Conservation (phyloP, 2,888 invertebrate species). For the Leptinotarsa rubiginosa region DNA sequence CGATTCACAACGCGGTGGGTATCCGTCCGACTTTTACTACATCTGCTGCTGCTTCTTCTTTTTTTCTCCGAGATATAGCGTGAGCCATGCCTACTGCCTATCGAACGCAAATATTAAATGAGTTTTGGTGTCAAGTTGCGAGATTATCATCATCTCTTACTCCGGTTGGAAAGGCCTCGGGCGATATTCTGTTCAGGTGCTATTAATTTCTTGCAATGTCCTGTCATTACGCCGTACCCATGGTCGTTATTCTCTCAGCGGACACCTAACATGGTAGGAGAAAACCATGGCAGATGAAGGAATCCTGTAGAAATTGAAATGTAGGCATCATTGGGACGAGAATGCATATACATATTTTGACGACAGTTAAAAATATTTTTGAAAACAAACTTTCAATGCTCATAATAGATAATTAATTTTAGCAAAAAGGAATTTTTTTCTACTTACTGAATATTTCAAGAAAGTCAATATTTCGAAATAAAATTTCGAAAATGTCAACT, state of each 20-base stretch:
- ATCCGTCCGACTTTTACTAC: constrained; percentile 22
- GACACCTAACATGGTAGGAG: neutral
- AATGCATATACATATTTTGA: too few relatives aligned
- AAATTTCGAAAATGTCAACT: too few relatives aligned
- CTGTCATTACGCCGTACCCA: constrained; percentile 18
- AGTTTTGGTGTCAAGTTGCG: constrained; percentile 31
- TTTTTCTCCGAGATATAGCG: constrained; percentile 3
- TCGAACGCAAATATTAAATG: constrained; percentile 30
- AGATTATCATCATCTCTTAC: constrained; percentile 30
- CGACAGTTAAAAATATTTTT: too few relatives aligned
- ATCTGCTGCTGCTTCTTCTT: constrained; percentile 17
- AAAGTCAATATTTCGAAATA: too few relatives aligned
- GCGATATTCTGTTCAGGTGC: constrained; percentile 27
- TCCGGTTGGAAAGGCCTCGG: constrained; percentile 22
- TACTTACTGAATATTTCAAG: too few relatives aligned
- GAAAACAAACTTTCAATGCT: too few relatives aligned
- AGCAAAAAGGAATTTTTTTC: too few relatives aligned
- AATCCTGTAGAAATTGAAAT: neutral
- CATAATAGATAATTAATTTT: too few relatives aligned
- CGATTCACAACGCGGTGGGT: constrained; percentile 21
- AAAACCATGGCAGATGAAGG: neutral
- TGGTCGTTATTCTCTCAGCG: constrained; percentile 24
- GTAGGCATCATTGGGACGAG: neutral
- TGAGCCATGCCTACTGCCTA: constrained; percentile 16
- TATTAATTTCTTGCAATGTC: constrained; percentile 27